phyloP scores from a whole-genome alignment of 2,888 invertebrate species.

The Crocallis elinguaria region DNA sequence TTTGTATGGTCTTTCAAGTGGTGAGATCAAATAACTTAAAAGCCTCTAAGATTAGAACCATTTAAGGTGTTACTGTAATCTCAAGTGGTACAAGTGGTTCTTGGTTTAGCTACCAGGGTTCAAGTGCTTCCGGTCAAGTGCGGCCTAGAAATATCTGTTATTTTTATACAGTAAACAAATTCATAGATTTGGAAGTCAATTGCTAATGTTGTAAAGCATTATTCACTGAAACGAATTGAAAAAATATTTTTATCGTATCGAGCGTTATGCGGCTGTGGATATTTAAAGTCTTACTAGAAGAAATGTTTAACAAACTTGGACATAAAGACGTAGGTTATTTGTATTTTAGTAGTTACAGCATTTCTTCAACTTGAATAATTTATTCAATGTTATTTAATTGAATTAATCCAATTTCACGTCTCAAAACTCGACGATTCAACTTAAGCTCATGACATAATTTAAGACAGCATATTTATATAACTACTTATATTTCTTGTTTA shows the following conservation, averaged over 20 bases:
- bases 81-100: slow-evolving; percentile 58
- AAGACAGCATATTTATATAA: neutral
- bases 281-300: too few relatives aligned
- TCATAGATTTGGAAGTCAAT: neutral
- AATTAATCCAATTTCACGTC: slow-evolving; percentile 24
- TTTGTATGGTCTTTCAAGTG: slow-evolving; percentile 63
- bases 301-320: too few relatives aligned
- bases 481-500: slow-evolving; percentile 12
- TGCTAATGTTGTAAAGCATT: neutral
- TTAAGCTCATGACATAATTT: neutral
- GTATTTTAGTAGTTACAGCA: too few relatives aligned
- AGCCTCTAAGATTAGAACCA: slow-evolving; percentile 62
- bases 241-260: too few relatives aligned
- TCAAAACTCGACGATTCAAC: neutral
- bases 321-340: too few relatives aligned
- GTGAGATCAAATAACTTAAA: slow-evolving; percentile 70
- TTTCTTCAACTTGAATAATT: neutral
- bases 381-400: slow-evolving; percentile 8
- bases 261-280: too few relatives aligned
- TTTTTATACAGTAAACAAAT: slow-evolving; percentile 6
- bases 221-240: neutral
- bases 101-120: slow-evolving; percentile 48
- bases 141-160: slow-evolving; percentile 4
- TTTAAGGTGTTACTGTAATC: slow-evolving; percentile 78
- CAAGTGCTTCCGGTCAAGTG: slow-evolving; percentile 65